A percentile compares a stretch with the other conserved stretches of the same genome.
These are phyloP conservation scores for Mandrillus leucophaeus DNA, from an alignment of 2,113 vertebrate species.

Conservation along the genomic window DNA sequence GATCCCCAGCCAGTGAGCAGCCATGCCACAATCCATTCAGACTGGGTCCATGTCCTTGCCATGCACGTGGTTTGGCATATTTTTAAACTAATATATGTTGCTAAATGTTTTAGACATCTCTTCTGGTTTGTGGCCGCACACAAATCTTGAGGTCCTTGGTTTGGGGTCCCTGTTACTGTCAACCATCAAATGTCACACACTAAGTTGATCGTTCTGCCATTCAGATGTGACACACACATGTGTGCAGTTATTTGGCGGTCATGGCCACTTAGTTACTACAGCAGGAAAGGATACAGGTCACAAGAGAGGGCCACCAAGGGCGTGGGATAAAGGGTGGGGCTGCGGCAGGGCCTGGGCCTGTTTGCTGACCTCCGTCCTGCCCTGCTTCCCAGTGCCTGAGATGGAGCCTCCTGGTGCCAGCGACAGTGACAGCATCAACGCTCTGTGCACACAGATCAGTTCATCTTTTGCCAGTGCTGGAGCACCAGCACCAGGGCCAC, in stretches of 20 bases:
- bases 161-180: neutral
- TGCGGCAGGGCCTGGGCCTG: neutral
- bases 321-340: rapidly evolving
- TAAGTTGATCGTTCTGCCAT: neutral
- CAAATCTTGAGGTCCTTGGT: neutral
- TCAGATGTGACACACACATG: neutral
- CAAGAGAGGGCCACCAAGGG: neutral
- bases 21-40: neutral
- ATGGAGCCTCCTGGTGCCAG: constrained; percentile 84
- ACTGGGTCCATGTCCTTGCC: neutral
- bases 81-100: neutral
- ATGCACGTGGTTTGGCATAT: neutral
- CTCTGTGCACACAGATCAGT: constrained; percentile 92
- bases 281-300: neutral
- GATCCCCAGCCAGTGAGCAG: neutral
- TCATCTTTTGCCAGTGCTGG: constrained; percentile 87
- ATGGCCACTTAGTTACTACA: neutral
- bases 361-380: neutral
- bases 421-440: constrained; percentile 89
- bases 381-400: constrained; percentile 82
- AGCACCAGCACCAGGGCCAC: constrained; percentile 81
- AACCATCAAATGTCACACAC: neutral
- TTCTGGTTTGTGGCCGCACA: neutral
- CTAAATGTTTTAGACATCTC: neutral
- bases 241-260: neutral